These are phyloP conservation scores for Cosmopolites sordidus DNA, from an alignment of 2,888 invertebrate genomes.

Conservation along the genomic window DNA sequence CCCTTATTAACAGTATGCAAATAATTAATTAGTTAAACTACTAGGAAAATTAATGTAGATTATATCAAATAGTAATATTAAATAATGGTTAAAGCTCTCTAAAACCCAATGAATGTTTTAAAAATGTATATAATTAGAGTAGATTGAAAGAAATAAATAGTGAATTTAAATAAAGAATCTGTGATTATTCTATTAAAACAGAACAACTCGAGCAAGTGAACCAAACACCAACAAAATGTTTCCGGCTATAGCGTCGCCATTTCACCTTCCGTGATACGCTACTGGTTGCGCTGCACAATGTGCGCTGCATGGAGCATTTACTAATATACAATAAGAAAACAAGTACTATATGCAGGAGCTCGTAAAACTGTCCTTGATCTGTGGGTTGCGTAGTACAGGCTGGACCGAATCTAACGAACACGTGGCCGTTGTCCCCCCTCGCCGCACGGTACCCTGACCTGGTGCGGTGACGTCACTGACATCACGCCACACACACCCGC, in stretches of 20 bases:
- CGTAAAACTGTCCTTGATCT: conserved; percentile 52
- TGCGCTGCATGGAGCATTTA: conserved; percentile 42
- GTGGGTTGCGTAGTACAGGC: conserved; percentile 50
- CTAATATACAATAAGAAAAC: conserved; percentile 41
- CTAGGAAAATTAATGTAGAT: too few relatives aligned
- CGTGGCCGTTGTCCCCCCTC: conserved; percentile 41
- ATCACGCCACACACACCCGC: conserved; percentile 45
- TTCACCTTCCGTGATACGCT: conserved; percentile 14
- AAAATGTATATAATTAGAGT: too few relatives aligned
- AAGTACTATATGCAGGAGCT: conserved; percentile 48
- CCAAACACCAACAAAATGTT: too few relatives aligned
- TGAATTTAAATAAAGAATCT: too few relatives aligned
- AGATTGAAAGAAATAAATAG: too few relatives aligned
- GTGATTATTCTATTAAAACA: too few relatives aligned
- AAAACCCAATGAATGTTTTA: too few relatives aligned
- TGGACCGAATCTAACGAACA: conserved; percentile 43
- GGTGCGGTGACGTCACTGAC: conserved; percentile 45
- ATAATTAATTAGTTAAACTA: too few relatives aligned
- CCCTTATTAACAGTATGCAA: too few relatives aligned
- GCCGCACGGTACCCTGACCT: conserved; percentile 27
- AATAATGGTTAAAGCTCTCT: too few relatives aligned
- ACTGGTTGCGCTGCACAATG: conserved; percentile 37
- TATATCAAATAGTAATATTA: too few relatives aligned
- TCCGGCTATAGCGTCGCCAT: background rate
- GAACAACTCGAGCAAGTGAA: too few relatives aligned